Conservation (phyloP, 2,797 vertebrate species). For the Geotrypetes seraphini region DNA sequence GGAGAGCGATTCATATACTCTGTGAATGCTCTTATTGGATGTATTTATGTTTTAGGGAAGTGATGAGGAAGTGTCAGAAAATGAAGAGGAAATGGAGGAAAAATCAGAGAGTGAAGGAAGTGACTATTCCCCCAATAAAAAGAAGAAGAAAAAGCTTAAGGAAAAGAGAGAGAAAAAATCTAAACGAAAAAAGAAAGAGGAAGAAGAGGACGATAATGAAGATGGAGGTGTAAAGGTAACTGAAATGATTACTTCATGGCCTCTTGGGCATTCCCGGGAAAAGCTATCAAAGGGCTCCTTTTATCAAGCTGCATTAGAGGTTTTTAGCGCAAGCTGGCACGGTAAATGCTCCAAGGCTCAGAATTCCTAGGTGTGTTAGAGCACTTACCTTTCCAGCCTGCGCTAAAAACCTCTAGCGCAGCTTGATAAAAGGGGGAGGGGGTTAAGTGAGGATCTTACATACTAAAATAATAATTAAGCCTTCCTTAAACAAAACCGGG, state of each 20-base stretch:
- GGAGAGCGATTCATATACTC: rapidly evolving
- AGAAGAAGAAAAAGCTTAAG: constrained; percentile 91
- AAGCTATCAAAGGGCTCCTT: too few relatives aligned
- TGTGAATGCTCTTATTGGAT: not conserved
- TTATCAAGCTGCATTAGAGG: too few relatives aligned
- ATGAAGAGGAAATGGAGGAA: constrained; percentile 69
- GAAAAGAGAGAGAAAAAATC: constrained; percentile 91
- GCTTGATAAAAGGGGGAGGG: too few relatives aligned
- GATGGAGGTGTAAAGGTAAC: constrained; percentile 56
- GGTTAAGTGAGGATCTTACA: too few relatives aligned
- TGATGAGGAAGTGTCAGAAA: constrained; percentile 72
- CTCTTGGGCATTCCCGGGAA: too few relatives aligned
- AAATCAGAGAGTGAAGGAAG: constrained; percentile 87
- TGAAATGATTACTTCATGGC: not conserved
- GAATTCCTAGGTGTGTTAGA: too few relatives aligned
- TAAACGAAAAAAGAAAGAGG: constrained; percentile 81
- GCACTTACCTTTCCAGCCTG: too few relatives aligned
- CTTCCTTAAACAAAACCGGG: too few relatives aligned
- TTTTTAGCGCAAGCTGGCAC: too few relatives aligned
- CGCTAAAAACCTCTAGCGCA: too few relatives aligned
- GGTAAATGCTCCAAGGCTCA: too few relatives aligned
- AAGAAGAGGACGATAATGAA: constrained; percentile 71
- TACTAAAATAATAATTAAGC: too few relatives aligned
- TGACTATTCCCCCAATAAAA: constrained; percentile 80
- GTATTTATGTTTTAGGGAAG: constrained; percentile 43